Conservation (phyloP, 2,888 invertebrate genomes). For the Choristoneura rosaceana region DNA sequence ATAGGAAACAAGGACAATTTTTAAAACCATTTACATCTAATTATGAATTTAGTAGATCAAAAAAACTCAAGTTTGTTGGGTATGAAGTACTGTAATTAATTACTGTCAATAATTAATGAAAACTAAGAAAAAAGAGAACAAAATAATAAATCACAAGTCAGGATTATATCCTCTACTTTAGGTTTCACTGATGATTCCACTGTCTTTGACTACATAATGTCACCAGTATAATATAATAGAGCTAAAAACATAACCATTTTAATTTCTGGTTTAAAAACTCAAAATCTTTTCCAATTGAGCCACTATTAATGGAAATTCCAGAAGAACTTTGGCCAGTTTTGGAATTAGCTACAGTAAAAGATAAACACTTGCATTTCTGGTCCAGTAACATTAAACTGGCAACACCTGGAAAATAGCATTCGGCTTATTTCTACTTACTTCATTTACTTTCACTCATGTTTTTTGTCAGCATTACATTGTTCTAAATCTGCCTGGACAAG, state of each 20-base stretch:
- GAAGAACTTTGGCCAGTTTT: not conserved
- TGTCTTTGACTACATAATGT: too few species aligned
- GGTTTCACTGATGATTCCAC: too few species aligned
- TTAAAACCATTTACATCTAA: too few species aligned
- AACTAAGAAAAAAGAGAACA: too few species aligned
- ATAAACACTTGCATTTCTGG: not conserved
- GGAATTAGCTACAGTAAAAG: not conserved
- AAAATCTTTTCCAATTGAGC: not conserved
- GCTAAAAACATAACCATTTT: not conserved
- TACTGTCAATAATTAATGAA: too few species aligned
- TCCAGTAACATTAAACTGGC: not conserved
- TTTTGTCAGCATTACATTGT: not conserved
- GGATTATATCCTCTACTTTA: too few species aligned
- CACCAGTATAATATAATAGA: not conserved
- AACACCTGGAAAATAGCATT: not conserved
- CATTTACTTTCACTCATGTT: not conserved
- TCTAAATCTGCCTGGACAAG: too few species aligned
- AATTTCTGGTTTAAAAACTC: not conserved
- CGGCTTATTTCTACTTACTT: not conserved
- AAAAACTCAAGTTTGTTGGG: too few species aligned
- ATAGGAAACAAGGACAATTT: too few species aligned
- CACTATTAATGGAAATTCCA: not conserved
- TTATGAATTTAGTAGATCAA: too few species aligned
- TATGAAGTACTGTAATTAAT: too few species aligned
- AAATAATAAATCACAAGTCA: too few species aligned